Base-by-base conservation (phyloP, 2,797 vertebrate species). In the Peromyscus nudipes region DNA sequence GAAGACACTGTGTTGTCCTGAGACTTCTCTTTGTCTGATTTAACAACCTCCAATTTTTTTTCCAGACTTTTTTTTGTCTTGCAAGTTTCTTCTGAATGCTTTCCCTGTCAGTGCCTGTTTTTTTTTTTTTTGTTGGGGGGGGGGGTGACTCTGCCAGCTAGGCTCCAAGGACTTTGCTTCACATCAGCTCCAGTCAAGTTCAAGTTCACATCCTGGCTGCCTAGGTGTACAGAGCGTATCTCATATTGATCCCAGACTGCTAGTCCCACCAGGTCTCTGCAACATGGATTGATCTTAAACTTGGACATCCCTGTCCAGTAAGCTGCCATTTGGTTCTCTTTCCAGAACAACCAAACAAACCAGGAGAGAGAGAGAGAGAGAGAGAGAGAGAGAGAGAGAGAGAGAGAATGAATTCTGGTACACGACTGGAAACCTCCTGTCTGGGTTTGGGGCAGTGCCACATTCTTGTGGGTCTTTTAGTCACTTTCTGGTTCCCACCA, bases 21-120 rank as follows among this genome's bases (percentile, higher is more conserved):
- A 95, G 29, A 34, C 64, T 67, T 94, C 43, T 91, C 62, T 89
- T 94, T 94, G 87, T 77, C 95, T 93, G 37, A 43, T 82, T 96
- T 96, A 94, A 96, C 49, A 71, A 80, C 60, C 43, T 94, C 34
- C 17, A 84, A 23, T 2, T 31, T 93, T 90, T 92, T 94, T 40
- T 67, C 88, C 96, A 97, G 80, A 60, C 43, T 92, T 65, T 80
- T 49, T 76, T 64, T 37, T 29, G 31, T 85, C 87, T 62, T 31
- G 64, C 37, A 73, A 90, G 65, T 83, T 65, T 95, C 49, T 89
- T 96, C 82, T 89, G 46, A 93, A 90, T n/a, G 34, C 12, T 85
- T 93, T 65, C 64, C 95, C 82, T 79, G 84, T 95, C 88, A 25
- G 65, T 43, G 95, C 49, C 87, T 96, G 57, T n/a, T n/a, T n/a